Evolutionary conservation across 2,797 vertebrate genomes (phyloP).

Genomic region (Clarias pachynema): DNA sequence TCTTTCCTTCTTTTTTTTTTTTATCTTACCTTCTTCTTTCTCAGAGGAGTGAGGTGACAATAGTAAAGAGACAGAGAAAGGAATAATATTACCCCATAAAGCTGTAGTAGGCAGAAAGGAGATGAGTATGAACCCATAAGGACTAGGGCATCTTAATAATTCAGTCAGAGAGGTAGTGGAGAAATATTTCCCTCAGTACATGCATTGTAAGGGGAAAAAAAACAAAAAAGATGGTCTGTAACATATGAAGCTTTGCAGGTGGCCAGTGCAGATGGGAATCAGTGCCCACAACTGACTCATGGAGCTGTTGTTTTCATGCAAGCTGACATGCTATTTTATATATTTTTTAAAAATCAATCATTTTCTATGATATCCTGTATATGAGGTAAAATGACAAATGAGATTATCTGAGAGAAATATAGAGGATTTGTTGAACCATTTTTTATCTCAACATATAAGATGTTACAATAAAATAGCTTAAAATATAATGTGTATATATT

Average conservation of each 20-base stretch:
- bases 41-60: neutral
- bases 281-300: slow-evolving; percentile 29
- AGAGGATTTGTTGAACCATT: neutral
- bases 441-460: neutral
- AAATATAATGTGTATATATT: neutral
- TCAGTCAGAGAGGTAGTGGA: slow-evolving; percentile 7
- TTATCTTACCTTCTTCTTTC: neutral
- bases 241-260: slow-evolving; percentile 28
- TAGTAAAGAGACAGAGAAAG: neutral
- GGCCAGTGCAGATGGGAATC: slow-evolving; percentile 29
- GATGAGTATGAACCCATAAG: slow-evolving; percentile 39
- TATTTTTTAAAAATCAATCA: neutral
- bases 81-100: slow-evolving; percentile 34
- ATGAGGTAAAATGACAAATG: slow-evolving; percentile 3
- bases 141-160: slow-evolving; percentile 35
- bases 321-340: slow-evolving; percentile 10
- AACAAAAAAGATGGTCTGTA: slow-evolving; percentile 13
- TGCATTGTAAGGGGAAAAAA: slow-evolving; percentile 16
- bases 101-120: slow-evolving; percentile 34
- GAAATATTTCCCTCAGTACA: neutral
- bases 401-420: neutral
- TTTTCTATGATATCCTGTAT: neutral
- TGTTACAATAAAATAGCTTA: neutral
- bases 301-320: slow-evolving; percentile 32
- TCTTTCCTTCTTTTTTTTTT: neutral